Base-by-base conservation (phyloP, 2,113 vertebrate species). In the Camelus bactrianus region DNA sequence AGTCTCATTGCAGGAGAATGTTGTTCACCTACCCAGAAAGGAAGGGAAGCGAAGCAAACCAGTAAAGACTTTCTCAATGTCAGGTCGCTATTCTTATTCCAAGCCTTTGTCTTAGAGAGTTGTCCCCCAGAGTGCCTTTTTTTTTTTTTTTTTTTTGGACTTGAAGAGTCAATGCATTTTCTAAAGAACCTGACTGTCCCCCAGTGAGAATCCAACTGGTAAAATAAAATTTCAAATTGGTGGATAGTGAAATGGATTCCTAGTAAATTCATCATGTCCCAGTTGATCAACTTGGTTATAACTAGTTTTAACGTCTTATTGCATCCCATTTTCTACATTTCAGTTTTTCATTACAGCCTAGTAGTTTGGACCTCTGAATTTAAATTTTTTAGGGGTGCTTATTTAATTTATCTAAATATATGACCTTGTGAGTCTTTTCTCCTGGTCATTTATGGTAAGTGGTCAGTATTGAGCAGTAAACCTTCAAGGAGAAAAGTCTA, bases 181-280 rank as follows among this genome's bases (percentile, higher is more conserved):
- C 70, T 3, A 30, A 93, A 94, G 19, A 60, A 20, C 2, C 72
- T 77, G 60, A 70, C 6, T 52, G 50, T 84, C 32, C 2, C 46
- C 30, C 69, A 62, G 11, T 42, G 62, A 89, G 52, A 96, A 77
- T 80, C 24, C 5, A 32, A 2, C 10, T 48, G 4, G 13, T 62
- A 88, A 96, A 96, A 80, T 83, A 60, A 35, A 95, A 80, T 85
- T 88, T 32, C 48, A 28, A 77, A 62, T 15, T 65, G 15, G 1
- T 64, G 60, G 32, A 52, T 16, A 67, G n/a, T 38, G 50, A 69
- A 79, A 77, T 52, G 52, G 73, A n/a, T 24, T 65, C 30, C 28
- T 4, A 42, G 28, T 17, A 64, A 73, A 73, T 58, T 93, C 30
- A 32, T 3, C 1, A 16, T 9, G 26, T 12, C 38, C 26, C 32